Base-by-base conservation (phyloP, 2,888 invertebrate genomes). In the Polietes domitor region DNA sequence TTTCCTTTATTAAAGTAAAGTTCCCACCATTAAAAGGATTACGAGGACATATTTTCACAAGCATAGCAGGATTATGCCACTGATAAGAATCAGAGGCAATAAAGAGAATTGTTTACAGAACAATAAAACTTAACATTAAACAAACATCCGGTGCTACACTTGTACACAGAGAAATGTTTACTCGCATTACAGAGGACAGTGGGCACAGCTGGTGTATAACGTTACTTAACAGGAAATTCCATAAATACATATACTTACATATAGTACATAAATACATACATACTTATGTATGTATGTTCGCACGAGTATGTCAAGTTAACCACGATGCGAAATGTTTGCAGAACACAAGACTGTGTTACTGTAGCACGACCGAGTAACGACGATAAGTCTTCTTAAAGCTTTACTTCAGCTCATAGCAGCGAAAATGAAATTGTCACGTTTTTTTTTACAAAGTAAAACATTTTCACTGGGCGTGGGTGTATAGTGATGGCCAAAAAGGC, bases 361-460 rank as follows among this genome's bases (percentile, higher is more conserved):
- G 15, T 53, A 17, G 1, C 17, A 26, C 26, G n/a, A 28, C 28
- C 26, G 32, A 3, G 9, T 37, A 37, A 37, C 12, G 37, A 37
- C 37, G 37, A n/a, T n/a, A n/a, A n/a, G n/a, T n/a, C n/a, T n/a
- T n/a, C n/a, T n/a, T n/a, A n/a, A n/a, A n/a, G n/a, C n/a, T n/a
- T n/a, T n/a, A n/a, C n/a, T n/a, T n/a, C n/a, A n/a, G n/a, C 26
- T 5, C 24, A 37, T 7, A 15, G 24, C 9, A 50, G 28, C 28
- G 12, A 43, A 43, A 61, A 24, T 43, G 3, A 37, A 73, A 61
- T 61, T 73, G 73, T 73, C 73, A 73, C 73, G 72, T 55, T 58
- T 55, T 37, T 55, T 12, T 37, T 24, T 63, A 15, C 32, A 32
- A 2, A 32, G 4, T 37, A 37, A 3, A 37, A n/a, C n/a, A n/a